Base-by-base conservation (phyloP, 2,797 vertebrate genomes). In the Poecilia velifera region DNA sequence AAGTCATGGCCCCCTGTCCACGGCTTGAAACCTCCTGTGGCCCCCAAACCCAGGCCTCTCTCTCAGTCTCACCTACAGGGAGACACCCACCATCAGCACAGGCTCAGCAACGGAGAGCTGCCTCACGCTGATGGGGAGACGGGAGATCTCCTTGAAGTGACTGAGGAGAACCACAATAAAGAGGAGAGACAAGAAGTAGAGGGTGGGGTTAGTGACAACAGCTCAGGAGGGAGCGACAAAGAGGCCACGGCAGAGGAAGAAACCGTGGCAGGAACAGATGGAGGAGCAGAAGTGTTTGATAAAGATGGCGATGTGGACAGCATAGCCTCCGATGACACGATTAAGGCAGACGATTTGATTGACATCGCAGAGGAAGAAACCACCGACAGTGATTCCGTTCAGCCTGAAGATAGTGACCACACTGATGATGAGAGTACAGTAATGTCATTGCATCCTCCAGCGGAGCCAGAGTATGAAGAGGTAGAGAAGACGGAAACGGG, bases 11-110 rank as follows among this genome's bases (percentile, higher is more conserved):
- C 93, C 83, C 90, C 94, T 89, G 93, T 95, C 41, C 93, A 95
- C 93, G 97, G 96, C 80, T 95, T 96, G 25, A 99, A 98, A 88
- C 98, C 98, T 93, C 97, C 97, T 53, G 96, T 98, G 1, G 97
- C 97, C 82, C 98, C 97, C 3, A 99, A 99, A 87, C 98, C 98
- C 85, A 96, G 94, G 88, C 90, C 97, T 80, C 91, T 94, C 16
- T 76, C 90, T 88, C 91, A 95, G 76, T 70, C 76, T 2, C 94
- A 95, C 51, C 79, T 90, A 79, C 92, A 94, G 66, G 87, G 57
- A 87, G 89, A 96, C 91, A 85, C 93, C 76, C 94, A 91, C 84
- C 88, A 96, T 82, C 86, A 94, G 70, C 95, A 92, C 87, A 95
- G 94, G 66, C 95, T 96, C 80, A 92, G 95, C 59, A 98, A 98